Conservation (phyloP, 2,113 vertebrate genomes). For the Tenrec ecaudatus region DNA sequence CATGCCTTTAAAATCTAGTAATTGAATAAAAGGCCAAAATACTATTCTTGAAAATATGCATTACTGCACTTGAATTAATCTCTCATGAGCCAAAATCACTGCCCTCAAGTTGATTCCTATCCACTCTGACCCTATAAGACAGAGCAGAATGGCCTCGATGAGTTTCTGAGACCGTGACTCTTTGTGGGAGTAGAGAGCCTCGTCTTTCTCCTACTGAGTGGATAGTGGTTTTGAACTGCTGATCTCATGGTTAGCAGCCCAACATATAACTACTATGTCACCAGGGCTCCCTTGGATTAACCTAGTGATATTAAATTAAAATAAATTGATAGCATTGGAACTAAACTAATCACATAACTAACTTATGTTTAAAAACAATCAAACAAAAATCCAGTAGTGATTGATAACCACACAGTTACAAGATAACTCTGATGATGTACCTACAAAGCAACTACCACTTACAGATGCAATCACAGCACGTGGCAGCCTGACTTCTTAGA, state of each 20-base stretch:
- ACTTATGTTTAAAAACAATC: background rate
- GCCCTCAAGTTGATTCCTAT: too few species aligned
- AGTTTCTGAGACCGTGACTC: too few species aligned
- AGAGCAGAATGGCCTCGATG: too few species aligned
- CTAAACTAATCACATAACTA: background rate
- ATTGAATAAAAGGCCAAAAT: background rate
- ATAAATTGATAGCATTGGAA: background rate
- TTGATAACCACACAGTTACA: background rate
- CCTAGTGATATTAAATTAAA: background rate
- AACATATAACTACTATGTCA: too few species aligned
- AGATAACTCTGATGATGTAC: background rate
- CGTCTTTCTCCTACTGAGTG: too few species aligned
- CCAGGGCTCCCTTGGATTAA: background rate
- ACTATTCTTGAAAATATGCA: background rate
- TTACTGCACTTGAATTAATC: background rate
- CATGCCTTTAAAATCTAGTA: constrained; percentile 31
- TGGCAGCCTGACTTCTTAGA: background rate
- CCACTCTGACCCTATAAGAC: too few species aligned
- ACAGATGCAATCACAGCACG: background rate
- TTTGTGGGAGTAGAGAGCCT: too few species aligned
- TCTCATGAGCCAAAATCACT: too few species aligned
- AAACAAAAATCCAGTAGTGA: background rate
- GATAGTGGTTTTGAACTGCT: too few species aligned
- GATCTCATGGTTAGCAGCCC: too few species aligned
- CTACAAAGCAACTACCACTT: background rate